Conservation (phyloP, 2,888 invertebrate genomes). For the Drosophila cracens region DNA sequence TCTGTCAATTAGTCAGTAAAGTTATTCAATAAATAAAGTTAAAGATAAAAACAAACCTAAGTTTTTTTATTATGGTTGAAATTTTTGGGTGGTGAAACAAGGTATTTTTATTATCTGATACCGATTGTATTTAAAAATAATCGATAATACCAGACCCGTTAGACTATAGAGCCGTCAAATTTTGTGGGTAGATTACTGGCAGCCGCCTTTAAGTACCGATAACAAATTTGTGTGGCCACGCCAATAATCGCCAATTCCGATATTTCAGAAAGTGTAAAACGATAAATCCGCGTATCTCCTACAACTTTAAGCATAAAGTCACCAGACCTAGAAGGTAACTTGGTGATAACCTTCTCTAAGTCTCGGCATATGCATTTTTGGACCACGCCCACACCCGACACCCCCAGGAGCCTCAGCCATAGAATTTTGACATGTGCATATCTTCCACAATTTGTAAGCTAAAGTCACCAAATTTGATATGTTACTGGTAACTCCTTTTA, state of each 20-base stretch:
- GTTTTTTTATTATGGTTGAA: neutral
- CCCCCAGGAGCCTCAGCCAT: accelerated
- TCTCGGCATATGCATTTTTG: neutral
- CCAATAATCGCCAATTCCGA: neutral
- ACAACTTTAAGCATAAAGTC: neutral
- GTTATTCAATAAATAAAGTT: conserved; percentile 48
- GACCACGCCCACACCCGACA: neutral
- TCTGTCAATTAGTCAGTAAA: conserved; percentile 71
- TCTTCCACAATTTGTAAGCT: neutral
- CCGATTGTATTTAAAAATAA: too few relatives aligned
- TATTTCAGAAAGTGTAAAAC: neutral
- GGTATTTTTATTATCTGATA: neutral
- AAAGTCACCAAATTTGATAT: neutral
- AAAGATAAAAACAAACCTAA: conserved; percentile 21
- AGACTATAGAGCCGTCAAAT: neutral
- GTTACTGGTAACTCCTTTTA: neutral
- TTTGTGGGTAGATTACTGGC: neutral
- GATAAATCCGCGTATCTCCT: neutral
- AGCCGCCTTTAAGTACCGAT: neutral
- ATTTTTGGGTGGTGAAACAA: neutral
- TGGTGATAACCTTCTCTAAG: neutral
- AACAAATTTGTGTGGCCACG: neutral
- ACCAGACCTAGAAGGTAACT: neutral
- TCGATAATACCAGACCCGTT: neutral
- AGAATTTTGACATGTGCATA: neutral